Conservation (phyloP, 2,113 vertebrate species). For the Machaerirhynchus nigripectus region DNA sequence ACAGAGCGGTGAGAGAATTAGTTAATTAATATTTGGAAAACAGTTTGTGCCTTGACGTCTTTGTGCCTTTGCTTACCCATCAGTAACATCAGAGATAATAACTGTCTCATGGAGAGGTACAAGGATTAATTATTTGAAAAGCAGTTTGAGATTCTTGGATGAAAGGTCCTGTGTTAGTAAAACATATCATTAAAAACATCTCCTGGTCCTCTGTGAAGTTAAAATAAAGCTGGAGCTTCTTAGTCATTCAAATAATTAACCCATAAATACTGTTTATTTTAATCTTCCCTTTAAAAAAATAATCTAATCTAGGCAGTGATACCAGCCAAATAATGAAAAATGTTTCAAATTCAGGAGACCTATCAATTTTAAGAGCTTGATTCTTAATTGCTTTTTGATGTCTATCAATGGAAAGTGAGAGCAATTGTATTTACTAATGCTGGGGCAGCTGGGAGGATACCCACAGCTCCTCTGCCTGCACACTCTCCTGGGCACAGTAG, state of each 20-base stretch:
- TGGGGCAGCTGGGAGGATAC: not conserved
- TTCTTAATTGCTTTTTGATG: conserved; percentile 55
- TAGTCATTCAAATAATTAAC: conserved; percentile 67
- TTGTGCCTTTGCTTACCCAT: conserved; percentile 51
- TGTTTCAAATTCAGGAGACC: conserved; percentile 18
- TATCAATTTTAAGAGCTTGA: conserved; percentile 30
- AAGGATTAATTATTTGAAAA: conserved; percentile 57
- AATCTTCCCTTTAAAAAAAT: conserved; percentile 35
- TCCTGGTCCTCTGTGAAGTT: conserved; percentile 54
- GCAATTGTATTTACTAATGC: not conserved
- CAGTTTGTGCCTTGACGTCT: conserved; percentile 50
- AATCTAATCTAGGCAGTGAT: conserved; percentile 43
- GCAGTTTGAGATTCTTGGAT: conserved; percentile 53
- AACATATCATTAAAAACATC: conserved; percentile 59
- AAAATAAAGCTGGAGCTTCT: conserved; percentile 54
- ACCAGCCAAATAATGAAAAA: conserved; percentile 37
- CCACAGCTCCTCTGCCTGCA: not conserved
- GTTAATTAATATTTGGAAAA: conserved; percentile 64
- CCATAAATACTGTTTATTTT: conserved; percentile 59
- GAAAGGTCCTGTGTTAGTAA: conserved; percentile 38
- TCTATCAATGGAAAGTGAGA: conserved; percentile 36
- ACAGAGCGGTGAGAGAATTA: not conserved
- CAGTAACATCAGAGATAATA: conserved; percentile 51
- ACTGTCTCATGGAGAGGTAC: conserved; percentile 29
- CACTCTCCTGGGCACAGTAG: not conserved